These are phyloP conservation scores for Botia kubotai DNA, from an alignment of 2,797 vertebrate species.

Conservation along the genomic window DNA sequence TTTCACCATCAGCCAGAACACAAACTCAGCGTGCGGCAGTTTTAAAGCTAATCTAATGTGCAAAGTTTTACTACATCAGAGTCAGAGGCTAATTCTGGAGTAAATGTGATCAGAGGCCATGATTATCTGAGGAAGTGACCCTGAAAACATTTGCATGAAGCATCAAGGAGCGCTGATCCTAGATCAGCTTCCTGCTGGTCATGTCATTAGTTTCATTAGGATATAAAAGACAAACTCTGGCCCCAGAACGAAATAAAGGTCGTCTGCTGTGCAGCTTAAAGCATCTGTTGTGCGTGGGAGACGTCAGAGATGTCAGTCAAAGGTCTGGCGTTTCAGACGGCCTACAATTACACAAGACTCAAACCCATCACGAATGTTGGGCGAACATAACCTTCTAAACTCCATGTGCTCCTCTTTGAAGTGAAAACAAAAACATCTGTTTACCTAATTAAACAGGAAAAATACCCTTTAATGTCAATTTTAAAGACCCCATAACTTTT, in stretches of 20 bases:
- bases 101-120: constrained; percentile 8
- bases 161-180: constrained; percentile 23
- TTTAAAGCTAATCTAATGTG: no score
- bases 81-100: neutral
- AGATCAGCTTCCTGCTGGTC: constrained; percentile 33
- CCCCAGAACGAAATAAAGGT: constrained; percentile 37
- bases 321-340: constrained; percentile 1
- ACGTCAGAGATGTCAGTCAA: constrained; percentile 36
- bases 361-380: neutral
- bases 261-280: constrained; percentile 24
- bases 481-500: no score
- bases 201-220: constrained; percentile 36
- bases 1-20: neutral
- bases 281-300: constrained; percentile 33
- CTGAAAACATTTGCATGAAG: neutral
- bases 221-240: constrained; percentile 41
- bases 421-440: no score
- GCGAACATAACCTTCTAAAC: neutral
- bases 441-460: no score
- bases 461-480: no score
- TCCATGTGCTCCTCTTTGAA: neutral
- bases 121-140: constrained; percentile 7
- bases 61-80: neutral
- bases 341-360: constrained; percentile 20
- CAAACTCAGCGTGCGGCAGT: no score